These are phyloP conservation scores for Ptychoptera albimana DNA, from an alignment of 2,888 invertebrate genomes.

Conservation along the genomic window DNA sequence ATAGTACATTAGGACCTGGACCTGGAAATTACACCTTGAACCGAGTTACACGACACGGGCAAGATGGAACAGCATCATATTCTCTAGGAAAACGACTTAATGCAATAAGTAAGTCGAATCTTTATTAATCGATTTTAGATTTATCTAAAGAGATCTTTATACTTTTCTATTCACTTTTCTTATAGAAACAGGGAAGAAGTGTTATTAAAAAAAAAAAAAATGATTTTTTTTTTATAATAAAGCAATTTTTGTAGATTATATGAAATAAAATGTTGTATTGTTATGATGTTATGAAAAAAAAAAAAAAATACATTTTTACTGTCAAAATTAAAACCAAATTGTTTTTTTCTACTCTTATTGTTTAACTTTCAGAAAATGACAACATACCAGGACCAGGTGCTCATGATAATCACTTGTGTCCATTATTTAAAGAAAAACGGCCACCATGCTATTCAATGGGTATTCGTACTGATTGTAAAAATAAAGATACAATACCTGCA, in stretches of 20 bases:
- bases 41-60: background rate
- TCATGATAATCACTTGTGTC: background rate
- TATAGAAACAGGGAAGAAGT: too few species aligned
- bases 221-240: too few species aligned
- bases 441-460: background rate
- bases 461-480: background rate
- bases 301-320: background rate
- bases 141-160: too few species aligned
- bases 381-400: background rate
- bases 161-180: too few species aligned
- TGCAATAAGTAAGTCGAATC: background rate
- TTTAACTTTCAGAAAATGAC: background rate
- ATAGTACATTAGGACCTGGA: background rate
- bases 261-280: too few species aligned
- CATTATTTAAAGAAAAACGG: background rate
- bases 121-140: too few species aligned
- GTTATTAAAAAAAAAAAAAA: too few species aligned
- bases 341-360: background rate
- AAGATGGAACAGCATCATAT: background rate
- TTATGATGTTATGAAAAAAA: background rate
- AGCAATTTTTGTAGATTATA: too few species aligned
- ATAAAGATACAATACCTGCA: background rate
- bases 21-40: background rate
- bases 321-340: background rate
- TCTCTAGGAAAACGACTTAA: background rate